phyloP scores from a whole-genome alignment of 2,888 invertebrate genomes.

The Campaea margaritaria region DNA sequence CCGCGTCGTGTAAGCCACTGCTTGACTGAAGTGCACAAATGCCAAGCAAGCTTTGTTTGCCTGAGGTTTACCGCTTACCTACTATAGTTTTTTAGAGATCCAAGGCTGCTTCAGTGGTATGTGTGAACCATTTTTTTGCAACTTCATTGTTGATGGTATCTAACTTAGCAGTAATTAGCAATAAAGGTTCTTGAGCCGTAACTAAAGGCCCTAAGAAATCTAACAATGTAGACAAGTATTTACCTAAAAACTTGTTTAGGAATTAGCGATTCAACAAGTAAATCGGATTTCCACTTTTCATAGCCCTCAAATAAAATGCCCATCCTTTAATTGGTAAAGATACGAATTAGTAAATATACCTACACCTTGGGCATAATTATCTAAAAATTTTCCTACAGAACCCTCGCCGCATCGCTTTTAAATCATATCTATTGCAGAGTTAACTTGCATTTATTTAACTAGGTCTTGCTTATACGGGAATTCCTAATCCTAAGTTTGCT shows the following conservation, averaged over 20 bases:
- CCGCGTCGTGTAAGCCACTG: conserved; percentile 58
- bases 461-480: conserved; percentile 20
- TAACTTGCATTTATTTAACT: conserved; percentile 12
- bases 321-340: too few relatives aligned
- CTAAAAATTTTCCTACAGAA: conserved; percentile 21
- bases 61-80: conserved; percentile 55
- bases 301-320: too few relatives aligned
- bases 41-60: conserved; percentile 71
- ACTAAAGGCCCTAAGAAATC: conserved; percentile 3
- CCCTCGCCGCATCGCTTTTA: neutral
- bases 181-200: conserved; percentile 30
- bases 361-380: too few relatives aligned
- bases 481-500: conserved; percentile 15
- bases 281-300: too few relatives aligned
- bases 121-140: conserved; percentile 58
- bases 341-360: neutral
- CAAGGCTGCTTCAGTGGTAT: conserved; percentile 51
- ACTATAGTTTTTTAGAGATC: conserved; percentile 72
- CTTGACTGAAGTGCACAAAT: conserved; percentile 51
- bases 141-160: conserved; percentile 49
- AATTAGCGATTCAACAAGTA: too few relatives aligned
- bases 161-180: conserved; percentile 24
- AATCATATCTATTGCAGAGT: neutral
- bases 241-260: neutral
- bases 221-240: conserved; percentile 1